Evolutionary conservation across 2,888 invertebrate genomes (phyloP).

Genomic region (Gortyna flavago): DNA sequence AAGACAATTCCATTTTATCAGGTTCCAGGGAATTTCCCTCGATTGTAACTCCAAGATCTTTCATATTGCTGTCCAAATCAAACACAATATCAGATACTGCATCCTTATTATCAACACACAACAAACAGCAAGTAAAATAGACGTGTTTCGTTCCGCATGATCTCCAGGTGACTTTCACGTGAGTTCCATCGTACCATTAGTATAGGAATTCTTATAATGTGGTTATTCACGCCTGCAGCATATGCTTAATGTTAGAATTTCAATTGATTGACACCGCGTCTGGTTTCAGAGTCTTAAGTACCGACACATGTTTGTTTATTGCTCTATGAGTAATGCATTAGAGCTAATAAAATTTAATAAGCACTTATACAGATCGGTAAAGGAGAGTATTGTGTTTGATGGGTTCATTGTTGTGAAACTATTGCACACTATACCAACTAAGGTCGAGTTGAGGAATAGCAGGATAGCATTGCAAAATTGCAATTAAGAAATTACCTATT

Average conservation of each 20-base stretch:
- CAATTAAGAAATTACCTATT: neutral
- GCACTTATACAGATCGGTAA: conserved; percentile 54
- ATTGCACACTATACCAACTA: too few species aligned
- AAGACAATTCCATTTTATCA: neutral
- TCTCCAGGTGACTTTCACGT: conserved; percentile 34
- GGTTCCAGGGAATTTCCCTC: neutral
- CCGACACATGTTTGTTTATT: conserved; percentile 72
- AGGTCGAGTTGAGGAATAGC: neutral
- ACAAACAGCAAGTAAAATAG: neutral
- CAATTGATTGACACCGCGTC: conserved; percentile 87
- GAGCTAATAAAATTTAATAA: conserved; percentile 74
- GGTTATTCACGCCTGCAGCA: conserved; percentile 84
- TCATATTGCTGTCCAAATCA: neutral
- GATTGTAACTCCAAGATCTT: neutral
- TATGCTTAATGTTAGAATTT: conserved; percentile 87
- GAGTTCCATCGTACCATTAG: conserved; percentile 60
- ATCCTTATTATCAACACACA: neutral
- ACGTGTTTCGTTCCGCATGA: neutral
- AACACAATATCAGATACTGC: neutral
- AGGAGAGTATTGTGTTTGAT: conserved; percentile 40
- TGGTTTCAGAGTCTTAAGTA: conserved; percentile 76
- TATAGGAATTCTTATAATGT: conserved; percentile 76
- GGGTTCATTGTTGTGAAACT: conserved; percentile 47
- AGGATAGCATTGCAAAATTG: neutral
- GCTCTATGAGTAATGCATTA: conserved; percentile 72